Conservation (phyloP, 2,888 invertebrate genomes). For the Nemapogon koenigi region DNA sequence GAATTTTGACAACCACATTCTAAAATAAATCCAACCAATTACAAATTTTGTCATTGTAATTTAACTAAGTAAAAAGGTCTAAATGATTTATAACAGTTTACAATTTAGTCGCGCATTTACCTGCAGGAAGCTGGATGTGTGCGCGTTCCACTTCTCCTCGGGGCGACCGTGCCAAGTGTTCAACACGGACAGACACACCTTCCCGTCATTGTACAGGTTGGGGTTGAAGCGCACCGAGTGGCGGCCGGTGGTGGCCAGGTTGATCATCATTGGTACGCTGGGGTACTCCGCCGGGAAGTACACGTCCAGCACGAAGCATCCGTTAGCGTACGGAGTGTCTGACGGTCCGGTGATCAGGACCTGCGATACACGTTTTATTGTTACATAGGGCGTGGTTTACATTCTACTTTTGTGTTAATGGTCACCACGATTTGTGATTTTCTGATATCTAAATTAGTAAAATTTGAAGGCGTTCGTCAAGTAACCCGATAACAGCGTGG, state of each 20-base stretch:
- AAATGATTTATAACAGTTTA: constrained; percentile 1
- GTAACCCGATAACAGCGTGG: no score
- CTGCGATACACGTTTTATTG: no score
- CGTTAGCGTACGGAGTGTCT: constrained; percentile 91
- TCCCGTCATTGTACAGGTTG: constrained; percentile 94
- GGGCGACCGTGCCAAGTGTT: constrained; percentile 97
- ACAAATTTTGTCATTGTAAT: background rate
- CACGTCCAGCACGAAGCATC: constrained; percentile 91
- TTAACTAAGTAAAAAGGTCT: background rate
- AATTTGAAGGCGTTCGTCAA: no score
- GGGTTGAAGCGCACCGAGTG: constrained; percentile 92
- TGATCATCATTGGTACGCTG: constrained; percentile 87
- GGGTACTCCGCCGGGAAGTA: constrained; percentile 87
- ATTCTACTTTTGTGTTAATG: no score
- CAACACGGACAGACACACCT: constrained; percentile 89
- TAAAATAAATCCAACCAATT: constrained; percentile 2
- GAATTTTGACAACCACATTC: no score
- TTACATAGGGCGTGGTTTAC: no score
- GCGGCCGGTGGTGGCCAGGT: constrained; percentile 88
- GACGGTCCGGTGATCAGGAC: constrained; percentile 91
- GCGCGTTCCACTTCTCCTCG: constrained; percentile 97
- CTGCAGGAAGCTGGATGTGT: constrained; percentile 92
- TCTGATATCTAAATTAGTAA: no score
- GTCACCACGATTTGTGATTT: no score
- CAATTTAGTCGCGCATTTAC: constrained; percentile 25